phyloP scores from a whole-genome alignment of 2,113 vertebrate genomes.

The Galeopterus variegatus region DNA sequence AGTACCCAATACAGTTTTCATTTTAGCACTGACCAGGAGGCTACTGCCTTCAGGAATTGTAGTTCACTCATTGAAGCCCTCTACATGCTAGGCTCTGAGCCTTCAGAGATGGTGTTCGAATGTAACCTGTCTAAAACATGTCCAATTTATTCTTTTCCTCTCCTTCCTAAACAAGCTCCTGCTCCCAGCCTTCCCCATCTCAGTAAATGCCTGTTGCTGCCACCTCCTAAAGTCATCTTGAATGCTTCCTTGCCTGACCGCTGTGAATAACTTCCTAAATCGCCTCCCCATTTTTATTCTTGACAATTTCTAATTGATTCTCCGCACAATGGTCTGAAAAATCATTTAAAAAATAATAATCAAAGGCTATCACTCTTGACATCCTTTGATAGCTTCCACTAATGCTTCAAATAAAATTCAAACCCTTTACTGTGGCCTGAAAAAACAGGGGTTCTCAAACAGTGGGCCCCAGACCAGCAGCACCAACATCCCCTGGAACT shows the following conservation, averaged over 20 bases:
- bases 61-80: not conserved
- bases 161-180: not conserved
- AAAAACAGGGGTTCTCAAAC: not conserved
- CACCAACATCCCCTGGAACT: not conserved
- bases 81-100: not conserved
- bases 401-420: constrained; percentile 49
- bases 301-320: not conserved
- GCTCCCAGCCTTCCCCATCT: not conserved
- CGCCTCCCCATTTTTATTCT: not conserved
- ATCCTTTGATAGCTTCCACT: constrained; percentile 15
- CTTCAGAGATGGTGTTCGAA: not conserved
- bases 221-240: not conserved
- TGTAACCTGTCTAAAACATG: not conserved
- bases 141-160: not conserved
- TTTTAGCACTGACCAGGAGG: not conserved
- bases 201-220: not conserved
- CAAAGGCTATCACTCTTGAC: not conserved
- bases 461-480: not conserved
- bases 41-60: not conserved
- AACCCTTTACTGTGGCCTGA: not conserved
- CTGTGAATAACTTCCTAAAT: not conserved
- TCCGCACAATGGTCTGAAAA: not conserved
- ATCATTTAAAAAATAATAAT: not conserved
- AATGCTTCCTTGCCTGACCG: not conserved
- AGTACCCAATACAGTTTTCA: not conserved